Conservation (phyloP, 2,888 invertebrate species). For the Parnassius glacialis region DNA sequence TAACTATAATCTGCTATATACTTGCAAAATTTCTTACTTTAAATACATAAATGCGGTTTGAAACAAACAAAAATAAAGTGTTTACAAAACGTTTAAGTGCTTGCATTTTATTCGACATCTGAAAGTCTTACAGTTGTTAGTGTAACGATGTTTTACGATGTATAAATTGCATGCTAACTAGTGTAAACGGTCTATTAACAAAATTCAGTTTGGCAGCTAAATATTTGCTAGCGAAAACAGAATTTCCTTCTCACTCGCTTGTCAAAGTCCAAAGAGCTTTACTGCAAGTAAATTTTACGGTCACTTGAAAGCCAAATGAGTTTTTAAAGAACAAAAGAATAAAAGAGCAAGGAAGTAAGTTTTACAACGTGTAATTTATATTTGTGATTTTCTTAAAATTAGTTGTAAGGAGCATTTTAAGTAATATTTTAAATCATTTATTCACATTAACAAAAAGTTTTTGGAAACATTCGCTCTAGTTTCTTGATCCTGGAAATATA, state of each 20-base stretch:
- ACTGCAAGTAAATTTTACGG: slow-evolving; percentile 20
- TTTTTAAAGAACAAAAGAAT: slow-evolving; percentile 5
- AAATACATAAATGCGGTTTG: not conserved
- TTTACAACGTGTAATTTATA: too few relatives aligned
- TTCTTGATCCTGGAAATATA: too few relatives aligned
- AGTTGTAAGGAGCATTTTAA: too few relatives aligned
- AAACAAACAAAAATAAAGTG: not conserved
- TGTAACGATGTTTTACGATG: slow-evolving; percentile 15
- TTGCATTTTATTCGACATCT: too few relatives aligned
- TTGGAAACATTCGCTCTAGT: too few relatives aligned
- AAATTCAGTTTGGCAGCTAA: slow-evolving; percentile 25
- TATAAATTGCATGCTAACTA: slow-evolving; percentile 26
- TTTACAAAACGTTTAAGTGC: not conserved
- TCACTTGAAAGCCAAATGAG: slow-evolving; percentile 15
- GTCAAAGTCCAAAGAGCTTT: slow-evolving; percentile 24
- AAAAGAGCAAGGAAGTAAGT: not conserved
- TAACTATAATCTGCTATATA: too few relatives aligned
- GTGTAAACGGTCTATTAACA: slow-evolving; percentile 7
- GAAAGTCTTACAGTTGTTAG: too few relatives aligned
- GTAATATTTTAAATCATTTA: too few relatives aligned
- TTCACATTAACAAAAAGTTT: too few relatives aligned
- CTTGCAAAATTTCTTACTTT: too few relatives aligned
- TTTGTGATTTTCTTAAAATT: too few relatives aligned
- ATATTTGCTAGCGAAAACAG: slow-evolving; percentile 21
- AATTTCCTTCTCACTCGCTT: slow-evolving; percentile 9